Evolutionary conservation across 92 coral and sea anemone species (phyloP).

Genomic region (Phymanthus crucifer): DNA sequence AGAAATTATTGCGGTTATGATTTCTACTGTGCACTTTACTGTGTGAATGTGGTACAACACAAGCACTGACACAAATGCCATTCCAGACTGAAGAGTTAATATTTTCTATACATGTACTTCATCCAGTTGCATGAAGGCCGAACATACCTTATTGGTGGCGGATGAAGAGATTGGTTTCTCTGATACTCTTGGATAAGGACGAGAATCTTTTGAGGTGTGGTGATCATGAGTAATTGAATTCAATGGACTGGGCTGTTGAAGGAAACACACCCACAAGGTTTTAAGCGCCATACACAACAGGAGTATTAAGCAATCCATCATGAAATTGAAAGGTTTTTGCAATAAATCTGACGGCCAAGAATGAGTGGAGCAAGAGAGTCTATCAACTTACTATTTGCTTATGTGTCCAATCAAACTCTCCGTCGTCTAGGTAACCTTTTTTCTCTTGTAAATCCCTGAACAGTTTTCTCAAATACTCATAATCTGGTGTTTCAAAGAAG

Average conservation of each 20-base stretch:
- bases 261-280: not conserved
- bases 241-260: conserved; percentile 61
- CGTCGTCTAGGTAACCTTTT: conserved; percentile 89
- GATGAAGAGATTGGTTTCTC: conserved; percentile 71
- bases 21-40: no score
- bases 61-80: no score
- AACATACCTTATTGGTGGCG: conserved; percentile 77
- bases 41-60: no score
- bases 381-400: conserved; percentile 93
- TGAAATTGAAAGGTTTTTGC: not conserved
- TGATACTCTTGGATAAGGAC: conserved; percentile 60
- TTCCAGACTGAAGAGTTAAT: no score
- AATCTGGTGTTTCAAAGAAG: conserved; percentile 99
- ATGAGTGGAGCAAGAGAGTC: no score
- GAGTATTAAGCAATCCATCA: not conserved
- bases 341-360: no score
- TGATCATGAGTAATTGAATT: conserved; percentile 70
- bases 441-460: conserved; percentile 90
- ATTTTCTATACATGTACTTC: no score
- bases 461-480: conserved; percentile 90
- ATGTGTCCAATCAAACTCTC: conserved; percentile 99
- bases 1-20: no score
- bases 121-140: not conserved
- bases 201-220: conserved; percentile 64
- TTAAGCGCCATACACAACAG: not conserved